These are phyloP conservation scores for Blastobasis adustella DNA, from an alignment of 2,888 invertebrate species.

Conservation along the genomic window DNA sequence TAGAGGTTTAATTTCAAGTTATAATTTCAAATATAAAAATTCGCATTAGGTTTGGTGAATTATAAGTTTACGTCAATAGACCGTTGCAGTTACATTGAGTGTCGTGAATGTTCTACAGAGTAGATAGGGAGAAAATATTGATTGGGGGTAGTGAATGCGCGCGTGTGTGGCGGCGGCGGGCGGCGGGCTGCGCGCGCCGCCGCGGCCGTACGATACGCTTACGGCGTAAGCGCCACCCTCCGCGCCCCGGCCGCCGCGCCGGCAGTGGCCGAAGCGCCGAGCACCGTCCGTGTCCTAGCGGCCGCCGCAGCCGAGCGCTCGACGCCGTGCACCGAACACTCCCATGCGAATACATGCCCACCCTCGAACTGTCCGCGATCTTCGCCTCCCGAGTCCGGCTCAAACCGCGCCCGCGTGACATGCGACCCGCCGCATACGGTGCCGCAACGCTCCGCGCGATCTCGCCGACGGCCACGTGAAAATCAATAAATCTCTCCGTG, in stretches of 20 bases:
- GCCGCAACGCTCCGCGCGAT: slow-evolving; percentile 20
- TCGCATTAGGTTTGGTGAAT: too few species aligned
- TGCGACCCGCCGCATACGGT: slow-evolving; percentile 9
- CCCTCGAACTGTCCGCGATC: slow-evolving; percentile 2
- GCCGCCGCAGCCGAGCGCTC: slow-evolving; percentile 27
- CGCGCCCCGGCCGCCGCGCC: slow-evolving; percentile 22
- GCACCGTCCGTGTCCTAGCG: slow-evolving; percentile 32
- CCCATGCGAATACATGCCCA: too few species aligned
- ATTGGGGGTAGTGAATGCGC: slow-evolving; percentile 51
- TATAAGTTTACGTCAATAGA: neutral
- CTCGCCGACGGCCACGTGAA: slow-evolving; percentile 39
- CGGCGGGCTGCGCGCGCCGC: slow-evolving; percentile 23
- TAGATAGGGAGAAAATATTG: slow-evolving; percentile 58
- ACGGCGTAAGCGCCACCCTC: slow-evolving; percentile 2
- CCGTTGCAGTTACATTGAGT: slow-evolving; percentile 37
- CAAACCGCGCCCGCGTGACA: neutral
- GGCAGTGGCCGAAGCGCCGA: too few species aligned
- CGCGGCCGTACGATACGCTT: neutral
- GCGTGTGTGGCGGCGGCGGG: slow-evolving; percentile 33
- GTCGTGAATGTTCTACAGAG: slow-evolving; percentile 47
- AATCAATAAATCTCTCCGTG: slow-evolving; percentile 59
- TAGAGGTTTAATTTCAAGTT: too few species aligned
- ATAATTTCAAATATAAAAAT: too few species aligned
- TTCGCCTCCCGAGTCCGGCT: neutral
- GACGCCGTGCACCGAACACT: slow-evolving; percentile 24